Evolutionary conservation across 2,797 vertebrate genomes (phyloP).

Genomic region (Prunella strophiata): DNA sequence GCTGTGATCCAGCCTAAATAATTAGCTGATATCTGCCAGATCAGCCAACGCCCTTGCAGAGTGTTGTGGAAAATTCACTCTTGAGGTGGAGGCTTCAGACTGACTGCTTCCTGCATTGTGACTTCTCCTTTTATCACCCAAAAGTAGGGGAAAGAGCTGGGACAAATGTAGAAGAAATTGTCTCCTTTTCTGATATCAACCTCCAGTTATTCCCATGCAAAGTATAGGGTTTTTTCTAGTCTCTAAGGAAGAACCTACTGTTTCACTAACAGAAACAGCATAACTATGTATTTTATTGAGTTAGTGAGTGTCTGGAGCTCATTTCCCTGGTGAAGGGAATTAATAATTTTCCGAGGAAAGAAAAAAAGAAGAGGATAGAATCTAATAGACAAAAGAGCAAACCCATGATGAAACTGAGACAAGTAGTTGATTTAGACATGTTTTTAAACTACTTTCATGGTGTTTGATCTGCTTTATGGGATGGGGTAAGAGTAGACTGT

Average conservation of each 20-base stretch:
- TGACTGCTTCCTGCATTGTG: neutral
- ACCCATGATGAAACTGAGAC: neutral
- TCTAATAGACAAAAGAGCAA: neutral
- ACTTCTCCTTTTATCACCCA: neutral
- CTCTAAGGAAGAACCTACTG: neutral
- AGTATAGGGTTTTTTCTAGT: neutral
- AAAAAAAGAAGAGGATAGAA: neutral
- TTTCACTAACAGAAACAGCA: neutral
- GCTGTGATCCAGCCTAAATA: neutral
- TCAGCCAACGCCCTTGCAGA: neutral
- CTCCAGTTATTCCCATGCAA: neutral
- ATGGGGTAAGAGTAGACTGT: neutral
- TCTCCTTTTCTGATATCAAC: neutral
- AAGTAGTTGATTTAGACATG: neutral
- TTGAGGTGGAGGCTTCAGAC: neutral
- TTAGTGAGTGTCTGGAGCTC: neutral
- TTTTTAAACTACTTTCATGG: neutral
- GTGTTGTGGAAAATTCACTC: neutral
- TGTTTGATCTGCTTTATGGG: neutral
- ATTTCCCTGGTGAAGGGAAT: neutral
- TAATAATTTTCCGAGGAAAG: neutral
- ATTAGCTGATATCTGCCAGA: neutral
- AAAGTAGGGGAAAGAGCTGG: neutral
- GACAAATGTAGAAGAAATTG: neutral
- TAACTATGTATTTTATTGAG: neutral